phyloP scores from a whole-genome alignment of 2,797 vertebrate genomes.

The Yasuhikotakia modesta region DNA sequence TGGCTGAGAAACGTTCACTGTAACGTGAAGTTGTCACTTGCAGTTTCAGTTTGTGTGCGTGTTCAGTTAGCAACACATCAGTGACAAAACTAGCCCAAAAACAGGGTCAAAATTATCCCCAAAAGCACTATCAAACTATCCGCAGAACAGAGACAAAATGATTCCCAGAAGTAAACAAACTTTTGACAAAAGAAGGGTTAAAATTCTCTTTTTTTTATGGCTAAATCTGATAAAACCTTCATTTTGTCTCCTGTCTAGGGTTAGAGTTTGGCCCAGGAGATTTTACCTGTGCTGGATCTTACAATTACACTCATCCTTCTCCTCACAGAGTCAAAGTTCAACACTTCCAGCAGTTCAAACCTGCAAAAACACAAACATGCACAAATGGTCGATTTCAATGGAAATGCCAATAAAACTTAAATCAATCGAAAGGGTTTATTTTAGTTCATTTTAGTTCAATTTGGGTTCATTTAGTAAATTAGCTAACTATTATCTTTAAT shows the following conservation, averaged over 20 bases:
- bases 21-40: constrained; percentile 15
- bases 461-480: too few relatives aligned
- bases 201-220: too few relatives aligned
- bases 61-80: background rate
- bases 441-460: too few relatives aligned
- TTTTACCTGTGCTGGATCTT: constrained; percentile 81
- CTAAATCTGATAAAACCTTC: background rate
- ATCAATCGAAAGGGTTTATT: background rate
- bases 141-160: too few relatives aligned
- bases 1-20: constrained; percentile 25
- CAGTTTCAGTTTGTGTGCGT: background rate
- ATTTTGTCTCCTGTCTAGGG: background rate
- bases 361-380: constrained; percentile 66
- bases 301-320: constrained; percentile 97
- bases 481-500: constrained; percentile 19
- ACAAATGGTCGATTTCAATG: constrained; percentile 46
- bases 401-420: background rate
- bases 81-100: background rate
- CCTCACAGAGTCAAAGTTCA: constrained; percentile 94
- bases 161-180: too few relatives aligned
- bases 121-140: background rate
- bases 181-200: too few relatives aligned
- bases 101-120: background rate
- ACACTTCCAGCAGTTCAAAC: constrained; percentile 89
- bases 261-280: background rate